Evolutionary conservation across 2,888 invertebrate species (phyloP).

Genomic region (Brenthis ino): DNA sequence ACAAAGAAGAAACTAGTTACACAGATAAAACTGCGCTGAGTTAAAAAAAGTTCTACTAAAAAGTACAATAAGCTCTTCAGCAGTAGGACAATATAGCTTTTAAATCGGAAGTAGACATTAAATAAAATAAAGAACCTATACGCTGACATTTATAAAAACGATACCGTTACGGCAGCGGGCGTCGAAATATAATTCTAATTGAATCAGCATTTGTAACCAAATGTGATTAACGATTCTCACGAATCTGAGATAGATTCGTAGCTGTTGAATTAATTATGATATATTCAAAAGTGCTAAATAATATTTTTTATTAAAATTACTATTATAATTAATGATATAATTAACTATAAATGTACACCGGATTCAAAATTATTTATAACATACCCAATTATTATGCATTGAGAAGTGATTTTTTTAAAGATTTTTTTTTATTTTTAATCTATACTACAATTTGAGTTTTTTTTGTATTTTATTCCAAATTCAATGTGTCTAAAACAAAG

Average conservation of each 20-base stretch:
- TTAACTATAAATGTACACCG: too few species aligned
- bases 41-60: too few species aligned
- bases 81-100: neutral
- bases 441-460: neutral
- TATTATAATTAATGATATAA: too few species aligned
- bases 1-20: too few species aligned
- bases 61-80: neutral
- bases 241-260: neutral
- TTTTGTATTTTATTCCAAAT: too few species aligned
- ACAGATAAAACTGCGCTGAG: too few species aligned
- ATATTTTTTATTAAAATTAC: neutral
- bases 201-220: constrained; percentile 17
- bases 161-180: constrained; percentile 27
- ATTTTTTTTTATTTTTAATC: too few species aligned
- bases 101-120: neutral
- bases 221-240: constrained; percentile 25
- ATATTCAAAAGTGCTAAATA: neutral
- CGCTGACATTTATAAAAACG: neutral
- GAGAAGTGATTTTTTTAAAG: too few species aligned
- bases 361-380: too few species aligned
- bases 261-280: neutral
- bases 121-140: constrained; percentile 2
- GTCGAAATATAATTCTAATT: constrained; percentile 37
- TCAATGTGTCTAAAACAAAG: neutral
- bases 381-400: too few species aligned